These are phyloP conservation scores for Cettia cetti DNA, from an alignment of 2,113 vertebrate species.

Conservation along the genomic window DNA sequence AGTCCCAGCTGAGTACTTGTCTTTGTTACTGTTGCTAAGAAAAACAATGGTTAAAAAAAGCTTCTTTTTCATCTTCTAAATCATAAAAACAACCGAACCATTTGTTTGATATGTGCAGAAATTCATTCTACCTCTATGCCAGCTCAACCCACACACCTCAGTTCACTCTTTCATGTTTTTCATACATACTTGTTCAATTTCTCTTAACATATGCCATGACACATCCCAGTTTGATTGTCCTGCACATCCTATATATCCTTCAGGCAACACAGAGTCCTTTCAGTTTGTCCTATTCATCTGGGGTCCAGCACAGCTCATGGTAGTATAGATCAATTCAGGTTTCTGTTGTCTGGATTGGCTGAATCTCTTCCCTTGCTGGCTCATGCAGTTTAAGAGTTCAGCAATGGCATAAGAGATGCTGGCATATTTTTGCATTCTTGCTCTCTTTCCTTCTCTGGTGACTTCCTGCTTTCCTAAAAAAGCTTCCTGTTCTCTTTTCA, in stretches of 20 bases:
- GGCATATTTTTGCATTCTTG: neutral
- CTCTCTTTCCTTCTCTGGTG: neutral
- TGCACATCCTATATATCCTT: neutral
- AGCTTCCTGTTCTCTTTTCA: neutral
- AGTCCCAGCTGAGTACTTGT: constrained; percentile 36
- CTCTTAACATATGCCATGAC: neutral
- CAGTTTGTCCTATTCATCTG: neutral
- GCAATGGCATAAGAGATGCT: neutral
- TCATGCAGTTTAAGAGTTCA: neutral
- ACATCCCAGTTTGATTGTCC: neutral
- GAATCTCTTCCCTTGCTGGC: neutral
- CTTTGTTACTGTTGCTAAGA: constrained; percentile 66
- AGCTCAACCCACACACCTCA: neutral
- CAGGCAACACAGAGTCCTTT: neutral
- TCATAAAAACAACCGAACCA: constrained; percentile 18
- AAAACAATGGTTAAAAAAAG: constrained; percentile 40
- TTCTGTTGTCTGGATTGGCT: neutral
- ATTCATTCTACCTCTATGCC: neutral
- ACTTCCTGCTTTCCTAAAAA: neutral
- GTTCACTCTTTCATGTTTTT: neutral
- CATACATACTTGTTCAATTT: neutral
- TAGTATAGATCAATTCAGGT: neutral
- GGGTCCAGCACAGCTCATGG: neutral
- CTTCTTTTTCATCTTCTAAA: constrained; percentile 42
- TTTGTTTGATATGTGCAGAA: constrained; percentile 25